Evolutionary conservation across 2,113 vertebrate genomes (phyloP).

Genomic region (Lycocorax pyrrhopterus): DNA sequence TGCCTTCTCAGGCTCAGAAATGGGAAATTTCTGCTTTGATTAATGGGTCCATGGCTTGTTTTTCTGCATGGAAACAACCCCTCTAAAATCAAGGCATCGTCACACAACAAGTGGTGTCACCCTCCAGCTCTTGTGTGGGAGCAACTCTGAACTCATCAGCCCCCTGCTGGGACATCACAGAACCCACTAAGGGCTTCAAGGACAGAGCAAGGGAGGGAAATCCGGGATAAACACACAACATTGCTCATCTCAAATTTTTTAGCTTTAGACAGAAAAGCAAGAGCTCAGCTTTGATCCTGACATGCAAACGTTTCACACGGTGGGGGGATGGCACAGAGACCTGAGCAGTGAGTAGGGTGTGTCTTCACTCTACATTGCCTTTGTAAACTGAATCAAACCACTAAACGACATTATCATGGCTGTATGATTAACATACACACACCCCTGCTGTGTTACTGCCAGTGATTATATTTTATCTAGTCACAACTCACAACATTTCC

Average conservation of each 20-base stretch:
- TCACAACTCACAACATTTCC: neutral
- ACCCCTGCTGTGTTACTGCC: neutral
- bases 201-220: neutral
- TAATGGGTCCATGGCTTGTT: neutral
- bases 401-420: neutral
- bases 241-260: neutral
- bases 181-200: neutral
- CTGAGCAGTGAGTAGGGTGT: neutral
- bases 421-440: neutral
- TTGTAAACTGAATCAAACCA: neutral
- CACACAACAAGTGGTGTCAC: neutral
- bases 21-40: neutral
- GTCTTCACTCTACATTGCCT: neutral
- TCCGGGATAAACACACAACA: neutral
- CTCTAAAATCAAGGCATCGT: neutral
- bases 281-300: neutral
- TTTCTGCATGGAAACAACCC: neutral
- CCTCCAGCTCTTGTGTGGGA: neutral
- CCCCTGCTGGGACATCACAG: neutral
- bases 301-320: fast-evolving
- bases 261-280: neutral
- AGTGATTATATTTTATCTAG: neutral
- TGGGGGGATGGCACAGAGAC: neutral
- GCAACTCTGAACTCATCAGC: neutral
- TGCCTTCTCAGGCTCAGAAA: neutral